Evolutionary conservation across 1,140 invertebrate genomes (phyloP).

Genomic region (Pseudomyrmex gracilis): DNA sequence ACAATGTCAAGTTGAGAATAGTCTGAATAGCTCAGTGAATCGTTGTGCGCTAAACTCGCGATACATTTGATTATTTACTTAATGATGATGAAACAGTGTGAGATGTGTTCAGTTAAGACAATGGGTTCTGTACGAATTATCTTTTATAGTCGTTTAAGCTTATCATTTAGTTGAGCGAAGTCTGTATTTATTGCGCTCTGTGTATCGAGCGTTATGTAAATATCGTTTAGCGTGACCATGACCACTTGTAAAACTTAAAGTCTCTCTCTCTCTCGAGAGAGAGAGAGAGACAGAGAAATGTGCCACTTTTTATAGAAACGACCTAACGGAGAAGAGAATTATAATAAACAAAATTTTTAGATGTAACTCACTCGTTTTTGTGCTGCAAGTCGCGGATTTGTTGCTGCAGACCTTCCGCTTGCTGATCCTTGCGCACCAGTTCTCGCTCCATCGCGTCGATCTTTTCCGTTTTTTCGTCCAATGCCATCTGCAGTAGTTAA

Average conservation of each 20-base stretch:
- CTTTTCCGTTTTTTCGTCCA: constrained; percentile 87
- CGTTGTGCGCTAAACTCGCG: background rate
- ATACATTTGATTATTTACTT: background rate
- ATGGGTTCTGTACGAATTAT: background rate
- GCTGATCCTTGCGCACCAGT: constrained; percentile 84
- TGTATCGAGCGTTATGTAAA: constrained; percentile 64
- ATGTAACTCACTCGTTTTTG: constrained; percentile 84
- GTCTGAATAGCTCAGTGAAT: constrained; percentile 11
- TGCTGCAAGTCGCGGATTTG: constrained; percentile 80
- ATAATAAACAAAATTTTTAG: constrained; percentile 56
- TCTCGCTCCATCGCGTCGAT: constrained; percentile 87
- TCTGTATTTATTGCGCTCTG: constrained; percentile 40
- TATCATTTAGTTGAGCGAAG: background rate
- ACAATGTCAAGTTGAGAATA: constrained; percentile 70
- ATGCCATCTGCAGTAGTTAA: constrained; percentile 82
- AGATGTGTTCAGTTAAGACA: background rate
- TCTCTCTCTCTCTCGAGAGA: too few species aligned
- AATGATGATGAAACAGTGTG: background rate
- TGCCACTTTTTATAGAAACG: constrained; percentile 51
- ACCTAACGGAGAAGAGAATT: background rate
- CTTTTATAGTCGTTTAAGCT: background rate
- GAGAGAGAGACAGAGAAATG: constrained; percentile 17
- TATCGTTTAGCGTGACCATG: constrained; percentile 33
- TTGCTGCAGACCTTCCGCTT: constrained; percentile 75
- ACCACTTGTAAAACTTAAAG: too few species aligned